phyloP scores from a whole-genome alignment of 1,140 invertebrate species.

The Yoshiicerus persimilis region DNA sequence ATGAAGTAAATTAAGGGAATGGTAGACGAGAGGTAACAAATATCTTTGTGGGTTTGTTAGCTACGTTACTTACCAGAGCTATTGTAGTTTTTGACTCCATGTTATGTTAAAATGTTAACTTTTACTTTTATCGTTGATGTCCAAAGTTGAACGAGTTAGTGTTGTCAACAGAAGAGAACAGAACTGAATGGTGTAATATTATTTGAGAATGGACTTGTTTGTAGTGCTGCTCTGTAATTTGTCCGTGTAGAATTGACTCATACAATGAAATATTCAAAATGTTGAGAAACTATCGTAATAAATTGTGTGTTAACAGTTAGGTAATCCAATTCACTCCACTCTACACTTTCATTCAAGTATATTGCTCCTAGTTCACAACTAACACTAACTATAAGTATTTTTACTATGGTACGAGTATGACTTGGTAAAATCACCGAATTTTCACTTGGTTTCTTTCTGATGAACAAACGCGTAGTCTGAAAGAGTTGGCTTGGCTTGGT shows the following conservation, averaged over 20 bases:
- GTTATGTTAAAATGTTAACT: neutral
- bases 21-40: neutral
- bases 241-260: conserved; percentile 13
- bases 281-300: neutral
- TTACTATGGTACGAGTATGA: too few species aligned
- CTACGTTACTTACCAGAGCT: neutral
- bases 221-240: neutral
- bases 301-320: neutral
- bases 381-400: neutral
- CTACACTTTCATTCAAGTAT: neutral
- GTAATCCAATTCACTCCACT: neutral
- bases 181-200: neutral
- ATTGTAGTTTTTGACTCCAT: conserved; percentile 20
- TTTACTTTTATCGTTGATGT: neutral
- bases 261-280: conserved; percentile 14
- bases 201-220: neutral
- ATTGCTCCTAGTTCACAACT: neutral
- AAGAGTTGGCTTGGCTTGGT: neutral
- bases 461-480: neutral
- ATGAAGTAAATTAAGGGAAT: neutral
- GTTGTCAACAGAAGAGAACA: neutral
- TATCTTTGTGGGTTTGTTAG: neutral
- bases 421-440: neutral
- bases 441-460: neutral
- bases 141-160: conserved; percentile 8